phyloP scores from a whole-genome alignment of 2,888 invertebrate species.

The Napeogenes inachia region DNA sequence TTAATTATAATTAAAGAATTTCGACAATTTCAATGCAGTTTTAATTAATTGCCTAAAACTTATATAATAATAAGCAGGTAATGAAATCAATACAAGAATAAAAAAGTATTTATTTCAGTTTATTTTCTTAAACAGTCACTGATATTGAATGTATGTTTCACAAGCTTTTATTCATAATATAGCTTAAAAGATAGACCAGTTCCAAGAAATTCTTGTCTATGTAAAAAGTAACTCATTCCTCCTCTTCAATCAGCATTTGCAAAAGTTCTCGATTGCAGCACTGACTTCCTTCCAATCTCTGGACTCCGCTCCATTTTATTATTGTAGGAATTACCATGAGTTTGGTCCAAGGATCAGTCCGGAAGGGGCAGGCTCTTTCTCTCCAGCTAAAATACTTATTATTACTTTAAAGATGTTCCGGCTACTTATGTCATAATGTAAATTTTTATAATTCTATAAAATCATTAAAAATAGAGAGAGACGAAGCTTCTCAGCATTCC shows the following conservation, averaged over 20 bases:
- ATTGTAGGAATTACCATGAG: constrained; percentile 90
- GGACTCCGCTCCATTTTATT: constrained; percentile 85
- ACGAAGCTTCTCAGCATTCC: too few relatives aligned
- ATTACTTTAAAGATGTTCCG: neutral
- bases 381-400: constrained; percentile 84
- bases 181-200: neutral
- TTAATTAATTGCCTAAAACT: neutral
- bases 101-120: constrained; percentile 14
- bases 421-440: too few relatives aligned
- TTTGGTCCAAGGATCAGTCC: constrained; percentile 83
- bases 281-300: constrained; percentile 87
- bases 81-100: neutral
- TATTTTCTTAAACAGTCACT: constrained; percentile 10
- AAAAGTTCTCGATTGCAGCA: constrained; percentile 85
- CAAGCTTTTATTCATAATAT: neutral
- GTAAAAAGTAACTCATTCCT: constrained; percentile 55
- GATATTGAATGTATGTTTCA: constrained; percentile 1
- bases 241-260: constrained; percentile 87
- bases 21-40: neutral
- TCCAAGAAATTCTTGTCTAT: neutral
- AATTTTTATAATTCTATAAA: too few relatives aligned
- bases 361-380: constrained; percentile 86
- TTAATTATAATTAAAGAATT: neutral
- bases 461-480: too few relatives aligned
- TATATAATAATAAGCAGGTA: too few relatives aligned